These are phyloP conservation scores for Ectemnius continuus DNA, from an alignment of 2,888 invertebrate species.

Conservation along the genomic window DNA sequence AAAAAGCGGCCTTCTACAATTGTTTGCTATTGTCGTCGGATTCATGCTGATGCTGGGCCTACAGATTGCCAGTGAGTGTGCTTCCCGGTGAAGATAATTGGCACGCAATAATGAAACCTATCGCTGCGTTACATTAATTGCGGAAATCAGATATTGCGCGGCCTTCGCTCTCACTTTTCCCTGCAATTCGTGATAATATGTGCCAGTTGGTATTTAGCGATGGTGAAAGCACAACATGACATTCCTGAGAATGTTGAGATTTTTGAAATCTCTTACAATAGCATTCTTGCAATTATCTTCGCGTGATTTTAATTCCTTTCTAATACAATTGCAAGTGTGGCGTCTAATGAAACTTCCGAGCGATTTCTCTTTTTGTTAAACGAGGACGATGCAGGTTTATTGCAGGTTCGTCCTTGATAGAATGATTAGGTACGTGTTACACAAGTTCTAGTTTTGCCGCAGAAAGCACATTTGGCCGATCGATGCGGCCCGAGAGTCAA, in stretches of 20 bases:
- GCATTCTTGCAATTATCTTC: no score
- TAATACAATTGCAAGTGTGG: no score
- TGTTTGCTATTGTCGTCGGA: conserved; percentile 80
- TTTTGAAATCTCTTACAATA: no score
- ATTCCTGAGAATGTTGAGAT: not conserved
- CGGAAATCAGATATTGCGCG: not conserved
- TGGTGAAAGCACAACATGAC: conserved; percentile 1
- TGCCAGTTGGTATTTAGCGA: not conserved
- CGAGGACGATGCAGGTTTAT: conserved; percentile 49
- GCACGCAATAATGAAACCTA: not conserved
- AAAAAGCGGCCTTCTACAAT: conserved; percentile 81
- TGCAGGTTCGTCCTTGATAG: conserved; percentile 61
- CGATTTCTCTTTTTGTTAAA: not conserved
- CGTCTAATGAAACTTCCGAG: conserved; percentile 4
- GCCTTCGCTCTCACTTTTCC: not conserved
- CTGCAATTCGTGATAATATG: not conserved
- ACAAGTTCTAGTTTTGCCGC: conserved; percentile 7
- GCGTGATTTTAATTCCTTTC: no score
- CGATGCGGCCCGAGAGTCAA: conserved; percentile 42
- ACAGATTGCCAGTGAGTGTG: conserved; percentile 75
- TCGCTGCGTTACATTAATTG: conserved; percentile 8
- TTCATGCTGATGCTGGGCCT: conserved; percentile 81
- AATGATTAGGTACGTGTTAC: conserved; percentile 49
- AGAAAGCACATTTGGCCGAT: conserved; percentile 32
- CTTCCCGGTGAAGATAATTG: conserved; percentile 1